A percentile compares a stretch with the other conserved stretches of the same genome.
These are phyloP conservation scores for Chelon auratus DNA, from an alignment of 2,797 vertebrate genomes.

Conservation along the genomic window DNA sequence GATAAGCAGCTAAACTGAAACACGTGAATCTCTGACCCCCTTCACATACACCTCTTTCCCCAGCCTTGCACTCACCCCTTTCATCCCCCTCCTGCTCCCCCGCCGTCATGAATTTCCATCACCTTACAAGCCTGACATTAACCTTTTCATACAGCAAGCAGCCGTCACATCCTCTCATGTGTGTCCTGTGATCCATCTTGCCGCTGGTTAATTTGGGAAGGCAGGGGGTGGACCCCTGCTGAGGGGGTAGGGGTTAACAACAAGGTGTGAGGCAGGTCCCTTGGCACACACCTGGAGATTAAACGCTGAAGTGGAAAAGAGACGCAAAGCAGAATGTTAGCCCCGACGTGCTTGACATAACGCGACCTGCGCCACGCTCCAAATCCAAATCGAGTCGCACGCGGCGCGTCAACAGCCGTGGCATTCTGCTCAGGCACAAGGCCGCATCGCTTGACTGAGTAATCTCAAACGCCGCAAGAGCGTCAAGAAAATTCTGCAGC, in stretches of 20 bases:
- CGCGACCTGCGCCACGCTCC: slow-evolving; percentile 31
- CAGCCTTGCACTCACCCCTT: background rate
- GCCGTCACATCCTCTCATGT: slow-evolving; percentile 63
- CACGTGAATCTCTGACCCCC: background rate
- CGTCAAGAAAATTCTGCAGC: slow-evolving; percentile 29
- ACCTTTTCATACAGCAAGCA: slow-evolving; percentile 71
- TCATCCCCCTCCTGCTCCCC: background rate
- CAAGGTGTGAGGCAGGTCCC: slow-evolving; percentile 44
- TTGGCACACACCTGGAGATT: slow-evolving; percentile 58
- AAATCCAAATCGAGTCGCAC: slow-evolving; percentile 14
- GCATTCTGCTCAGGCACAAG: slow-evolving; percentile 9
- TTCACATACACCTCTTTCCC: background rate
- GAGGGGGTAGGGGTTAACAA: slow-evolving; percentile 2
- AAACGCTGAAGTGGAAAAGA: slow-evolving; percentile 38
- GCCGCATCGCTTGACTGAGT: background rate
- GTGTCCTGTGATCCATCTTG: slow-evolving; percentile 72
- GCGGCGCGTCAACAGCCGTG: slow-evolving; percentile 15
- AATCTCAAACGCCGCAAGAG: slow-evolving; percentile 39
- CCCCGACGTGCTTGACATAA: slow-evolving; percentile 45
- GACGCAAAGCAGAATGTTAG: slow-evolving; percentile 31
- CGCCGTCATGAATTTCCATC: slow-evolving; percentile 71
- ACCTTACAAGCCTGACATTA: slow-evolving; percentile 71
- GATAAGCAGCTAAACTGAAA: slow-evolving; percentile 41
- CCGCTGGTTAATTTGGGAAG: slow-evolving; percentile 53
- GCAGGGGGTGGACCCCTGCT: slow-evolving; percentile 42